These are phyloP conservation scores for Thunnus maccoyii DNA, from an alignment of 2,113 vertebrate species.

Conservation along the genomic window DNA sequence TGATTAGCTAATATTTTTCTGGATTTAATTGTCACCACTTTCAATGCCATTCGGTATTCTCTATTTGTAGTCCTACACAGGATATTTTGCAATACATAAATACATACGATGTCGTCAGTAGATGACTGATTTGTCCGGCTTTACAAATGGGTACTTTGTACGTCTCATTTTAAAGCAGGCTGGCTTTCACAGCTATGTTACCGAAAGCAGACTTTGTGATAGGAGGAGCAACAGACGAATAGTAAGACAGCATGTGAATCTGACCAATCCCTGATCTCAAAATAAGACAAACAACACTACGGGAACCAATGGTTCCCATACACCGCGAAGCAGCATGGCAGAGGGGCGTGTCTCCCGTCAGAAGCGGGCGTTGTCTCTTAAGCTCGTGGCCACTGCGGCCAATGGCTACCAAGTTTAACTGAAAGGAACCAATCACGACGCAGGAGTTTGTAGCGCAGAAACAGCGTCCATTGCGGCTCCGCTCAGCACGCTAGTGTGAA, in stretches of 20 bases:
- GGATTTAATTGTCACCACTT: neutral
- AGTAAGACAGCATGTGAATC: constrained; percentile 55
- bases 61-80: neutral
- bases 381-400: constrained; percentile 52
- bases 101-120: neutral
- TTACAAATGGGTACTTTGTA: neutral
- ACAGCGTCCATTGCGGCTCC: constrained; percentile 68
- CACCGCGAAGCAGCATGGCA: constrained; percentile 79
- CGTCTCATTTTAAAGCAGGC: neutral
- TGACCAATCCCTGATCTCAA: constrained; percentile 57
- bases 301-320: constrained; percentile 67
- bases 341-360: constrained; percentile 56
- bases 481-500: fast-evolving
- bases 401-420: constrained; percentile 56
- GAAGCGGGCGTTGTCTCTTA: constrained; percentile 45
- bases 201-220: neutral
- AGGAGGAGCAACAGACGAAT: constrained; percentile 37
- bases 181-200: neutral
- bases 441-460: neutral
- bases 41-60: neutral
- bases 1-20: neutral
- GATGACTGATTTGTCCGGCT: neutral
- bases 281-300: constrained; percentile 65
- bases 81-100: neutral
- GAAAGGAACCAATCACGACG: constrained; percentile 60